These are phyloP conservation scores for Vesta saturnalis DNA, from an alignment of 2,888 invertebrate genomes.

Conservation along the genomic window DNA sequence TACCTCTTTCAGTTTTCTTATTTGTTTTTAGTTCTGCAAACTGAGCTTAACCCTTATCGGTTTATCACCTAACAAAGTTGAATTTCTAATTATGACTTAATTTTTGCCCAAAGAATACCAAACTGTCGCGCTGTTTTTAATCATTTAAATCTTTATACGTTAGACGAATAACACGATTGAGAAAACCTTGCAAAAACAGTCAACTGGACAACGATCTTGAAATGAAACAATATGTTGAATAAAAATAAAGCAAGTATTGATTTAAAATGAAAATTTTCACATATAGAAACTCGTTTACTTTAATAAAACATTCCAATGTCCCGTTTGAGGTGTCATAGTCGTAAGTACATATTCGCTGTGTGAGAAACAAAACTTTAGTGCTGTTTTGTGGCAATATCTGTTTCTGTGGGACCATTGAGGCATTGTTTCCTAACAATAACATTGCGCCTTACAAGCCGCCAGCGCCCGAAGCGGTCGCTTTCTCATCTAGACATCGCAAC, in stretches of 20 bases:
- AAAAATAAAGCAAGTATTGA: conserved; percentile 26
- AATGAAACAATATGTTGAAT: background rate
- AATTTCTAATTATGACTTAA: conserved; percentile 4
- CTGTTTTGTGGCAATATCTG: conserved; percentile 60
- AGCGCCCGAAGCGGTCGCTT: conserved; percentile 40
- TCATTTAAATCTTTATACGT: conserved; percentile 2
- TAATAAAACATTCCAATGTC: conserved; percentile 48
- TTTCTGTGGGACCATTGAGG: conserved; percentile 58
- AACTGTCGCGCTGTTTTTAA: too few relatives aligned
- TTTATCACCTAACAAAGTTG: conserved; percentile 6
- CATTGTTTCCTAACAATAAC: conserved; percentile 60
- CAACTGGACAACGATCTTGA: background rate
- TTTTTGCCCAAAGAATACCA: background rate
- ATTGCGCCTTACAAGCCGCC: conserved; percentile 56
- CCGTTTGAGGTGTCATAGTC: conserved; percentile 53
- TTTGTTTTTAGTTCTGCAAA: conserved; percentile 16
- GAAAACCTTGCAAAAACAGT: too few relatives aligned
- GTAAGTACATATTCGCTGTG: conserved; percentile 57
- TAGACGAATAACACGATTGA: too few relatives aligned
- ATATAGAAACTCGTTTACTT: conserved; percentile 44
- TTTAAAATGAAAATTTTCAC: conserved; percentile 36
- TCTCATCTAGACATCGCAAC: conserved; percentile 35
- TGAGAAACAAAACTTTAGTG: conserved; percentile 60
- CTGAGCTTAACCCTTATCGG: background rate
- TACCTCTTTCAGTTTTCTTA: conserved; percentile 27